phyloP scores from a whole-genome alignment of 2,797 vertebrate species.

The Pipistrellus nathusii region DNA sequence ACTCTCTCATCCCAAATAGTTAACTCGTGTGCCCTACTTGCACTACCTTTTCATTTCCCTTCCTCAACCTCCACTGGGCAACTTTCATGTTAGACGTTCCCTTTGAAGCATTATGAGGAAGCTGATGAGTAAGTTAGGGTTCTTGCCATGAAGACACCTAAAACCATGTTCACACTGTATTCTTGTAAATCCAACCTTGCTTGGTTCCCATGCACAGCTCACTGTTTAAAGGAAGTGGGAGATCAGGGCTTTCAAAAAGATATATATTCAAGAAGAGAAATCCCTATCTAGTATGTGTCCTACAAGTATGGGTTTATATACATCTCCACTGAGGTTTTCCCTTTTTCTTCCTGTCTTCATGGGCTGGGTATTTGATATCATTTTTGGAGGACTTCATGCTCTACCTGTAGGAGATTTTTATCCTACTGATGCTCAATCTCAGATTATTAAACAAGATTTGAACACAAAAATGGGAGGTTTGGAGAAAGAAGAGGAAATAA shows the following conservation, averaged over 20 bases:
- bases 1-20: neutral
- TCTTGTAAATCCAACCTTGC: neutral
- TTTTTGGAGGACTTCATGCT: conserved; percentile 18
- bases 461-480: neutral
- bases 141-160: neutral
- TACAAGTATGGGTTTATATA: neutral
- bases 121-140: neutral
- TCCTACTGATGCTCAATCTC: neutral
- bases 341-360: neutral
- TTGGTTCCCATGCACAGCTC: neutral
- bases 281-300: neutral
- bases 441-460: neutral
- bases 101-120: neutral
- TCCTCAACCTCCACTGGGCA: neutral
- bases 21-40: neutral
- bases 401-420: neutral
- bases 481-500: neutral
- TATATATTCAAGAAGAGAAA: conserved; percentile 2
- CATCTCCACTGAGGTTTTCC: neutral
- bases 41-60: neutral
- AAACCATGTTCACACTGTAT: neutral
- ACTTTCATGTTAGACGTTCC: neutral
- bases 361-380: neutral
- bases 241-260: neutral
- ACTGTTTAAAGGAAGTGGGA: neutral